Percentiles rank a stretch among this genome's conserved stretches.
Conservation (phyloP, 2,888 invertebrate genomes). For the Drosophila nigricruria region DNA sequence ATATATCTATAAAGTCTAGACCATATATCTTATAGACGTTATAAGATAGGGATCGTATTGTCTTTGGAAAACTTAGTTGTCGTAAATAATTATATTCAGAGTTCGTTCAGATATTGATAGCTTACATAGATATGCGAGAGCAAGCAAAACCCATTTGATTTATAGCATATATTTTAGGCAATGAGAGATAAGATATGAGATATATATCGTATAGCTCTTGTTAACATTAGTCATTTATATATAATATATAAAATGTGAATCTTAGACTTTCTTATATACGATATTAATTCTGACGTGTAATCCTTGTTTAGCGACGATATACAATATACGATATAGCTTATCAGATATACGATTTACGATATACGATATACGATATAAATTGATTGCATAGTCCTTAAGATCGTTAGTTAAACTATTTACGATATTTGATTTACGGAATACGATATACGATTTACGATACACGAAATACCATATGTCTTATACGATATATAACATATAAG, state of each 20-base stretch:
- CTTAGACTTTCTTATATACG: not conserved
- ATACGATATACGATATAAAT: not conserved
- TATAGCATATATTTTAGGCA: slow-evolving; percentile 1
- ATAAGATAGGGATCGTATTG: slow-evolving; percentile 11
- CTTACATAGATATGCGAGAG: slow-evolving; percentile 4
- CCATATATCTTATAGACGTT: slow-evolving; percentile 8
- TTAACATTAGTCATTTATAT: not conserved
- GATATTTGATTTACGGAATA: not conserved
- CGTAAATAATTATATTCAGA: slow-evolving; percentile 5
- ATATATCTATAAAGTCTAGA: not conserved
- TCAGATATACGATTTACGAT: not conserved
- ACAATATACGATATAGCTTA: not conserved
- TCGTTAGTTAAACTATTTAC: too few relatives aligned
- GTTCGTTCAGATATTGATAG: slow-evolving; percentile 5
- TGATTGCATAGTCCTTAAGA: too few relatives aligned
- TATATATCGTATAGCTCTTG: not conserved
- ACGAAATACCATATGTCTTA: too few relatives aligned
- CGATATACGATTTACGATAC: not conserved
- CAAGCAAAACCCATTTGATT: slow-evolving; percentile 10
- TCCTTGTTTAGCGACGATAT: too few relatives aligned
- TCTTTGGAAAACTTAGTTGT: not conserved
- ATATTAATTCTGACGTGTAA: not conserved
- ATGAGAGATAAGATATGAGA: slow-evolving; percentile 7
- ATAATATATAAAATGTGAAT: not conserved
- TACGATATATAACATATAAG: not conserved